Conservation (phyloP, 1,140 invertebrate genomes). For the Sogatella furcifera region DNA sequence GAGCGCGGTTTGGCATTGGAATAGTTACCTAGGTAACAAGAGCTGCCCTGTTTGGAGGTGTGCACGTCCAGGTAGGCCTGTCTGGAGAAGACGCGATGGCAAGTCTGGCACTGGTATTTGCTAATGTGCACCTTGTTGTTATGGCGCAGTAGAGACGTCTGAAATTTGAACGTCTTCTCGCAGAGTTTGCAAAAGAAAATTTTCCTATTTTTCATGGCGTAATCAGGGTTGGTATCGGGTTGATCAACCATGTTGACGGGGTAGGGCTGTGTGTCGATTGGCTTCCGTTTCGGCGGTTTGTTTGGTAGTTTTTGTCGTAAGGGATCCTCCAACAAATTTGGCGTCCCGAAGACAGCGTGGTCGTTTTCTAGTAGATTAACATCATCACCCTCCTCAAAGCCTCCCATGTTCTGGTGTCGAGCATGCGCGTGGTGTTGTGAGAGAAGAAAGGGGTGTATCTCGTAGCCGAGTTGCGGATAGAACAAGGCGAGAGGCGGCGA, state of each 20-base stretch:
- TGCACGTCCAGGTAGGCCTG: conserved; percentile 26
- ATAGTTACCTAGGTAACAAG: conserved; percentile 21
- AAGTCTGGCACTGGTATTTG: conserved; percentile 25
- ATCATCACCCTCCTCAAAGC: background rate
- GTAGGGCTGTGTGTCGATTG: background rate
- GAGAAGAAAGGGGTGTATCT: background rate
- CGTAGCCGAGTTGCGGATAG: background rate
- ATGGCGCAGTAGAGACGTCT: conserved; percentile 25
- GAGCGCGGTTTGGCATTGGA: background rate
- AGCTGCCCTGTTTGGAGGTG: conserved; percentile 23
- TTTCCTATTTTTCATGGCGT: conserved; percentile 16
- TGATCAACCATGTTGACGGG: background rate
- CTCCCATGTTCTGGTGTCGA: background rate
- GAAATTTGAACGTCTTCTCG: conserved; percentile 25
- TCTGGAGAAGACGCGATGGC: conserved; percentile 24
- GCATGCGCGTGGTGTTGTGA: background rate
- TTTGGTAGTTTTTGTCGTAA: background rate
- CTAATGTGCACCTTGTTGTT: conserved; percentile 27
- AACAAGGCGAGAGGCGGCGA: background rate
- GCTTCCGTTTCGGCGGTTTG: background rate
- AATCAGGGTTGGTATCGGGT: background rate
- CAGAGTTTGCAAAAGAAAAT: conserved; percentile 22
- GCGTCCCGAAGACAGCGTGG: background rate
- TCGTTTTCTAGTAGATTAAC: background rate
- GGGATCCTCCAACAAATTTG: background rate